phyloP scores from a whole-genome alignment of 1,140 invertebrate species.

The Apis dorsata region DNA sequence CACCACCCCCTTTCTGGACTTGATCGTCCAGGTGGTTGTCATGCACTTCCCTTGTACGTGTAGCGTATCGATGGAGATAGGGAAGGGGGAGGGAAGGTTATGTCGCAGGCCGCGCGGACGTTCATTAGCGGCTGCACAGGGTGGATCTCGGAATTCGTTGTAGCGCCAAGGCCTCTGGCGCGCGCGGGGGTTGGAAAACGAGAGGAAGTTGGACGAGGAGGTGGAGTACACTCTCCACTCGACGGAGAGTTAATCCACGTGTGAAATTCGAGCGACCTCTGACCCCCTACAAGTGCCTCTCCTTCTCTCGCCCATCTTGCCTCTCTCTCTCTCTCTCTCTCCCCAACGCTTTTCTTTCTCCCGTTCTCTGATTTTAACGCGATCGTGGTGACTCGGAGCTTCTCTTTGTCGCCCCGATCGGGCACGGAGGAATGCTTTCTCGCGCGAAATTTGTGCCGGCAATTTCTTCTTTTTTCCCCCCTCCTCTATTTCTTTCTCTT shows the following conservation, averaged over 20 bases:
- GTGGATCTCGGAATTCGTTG: slow-evolving; percentile 75
- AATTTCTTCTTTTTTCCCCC: background rate
- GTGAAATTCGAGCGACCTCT: slow-evolving; percentile 75
- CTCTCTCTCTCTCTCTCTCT: slow-evolving; percentile 3
- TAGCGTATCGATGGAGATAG: slow-evolving; percentile 57
- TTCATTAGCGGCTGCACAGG: slow-evolving; percentile 75
- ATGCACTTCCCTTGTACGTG: slow-evolving; percentile 67
- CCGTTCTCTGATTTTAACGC: background rate
- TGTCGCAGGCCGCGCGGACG: slow-evolving; percentile 71
- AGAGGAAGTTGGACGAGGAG: slow-evolving; percentile 58
- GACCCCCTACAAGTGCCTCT: slow-evolving; percentile 65
- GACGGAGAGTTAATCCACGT: slow-evolving; percentile 75
- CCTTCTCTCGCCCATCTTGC: slow-evolving; percentile 36
- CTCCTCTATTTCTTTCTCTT: no score
- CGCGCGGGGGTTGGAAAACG: slow-evolving; percentile 43
- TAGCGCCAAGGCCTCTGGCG: slow-evolving; percentile 70
- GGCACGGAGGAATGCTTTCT: slow-evolving; percentile 39
- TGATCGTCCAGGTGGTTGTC: slow-evolving; percentile 72
- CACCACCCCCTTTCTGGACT: slow-evolving; percentile 47
- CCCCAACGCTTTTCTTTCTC: background rate
- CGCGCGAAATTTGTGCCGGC: slow-evolving; percentile 31
- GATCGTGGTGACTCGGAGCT: background rate
- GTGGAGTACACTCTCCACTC: slow-evolving; percentile 67
- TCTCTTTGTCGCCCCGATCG: slow-evolving; percentile 31
- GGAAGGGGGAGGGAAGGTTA: background rate